Base-by-base conservation (phyloP, 2,888 invertebrate genomes). In the Spialia ferax region DNA sequence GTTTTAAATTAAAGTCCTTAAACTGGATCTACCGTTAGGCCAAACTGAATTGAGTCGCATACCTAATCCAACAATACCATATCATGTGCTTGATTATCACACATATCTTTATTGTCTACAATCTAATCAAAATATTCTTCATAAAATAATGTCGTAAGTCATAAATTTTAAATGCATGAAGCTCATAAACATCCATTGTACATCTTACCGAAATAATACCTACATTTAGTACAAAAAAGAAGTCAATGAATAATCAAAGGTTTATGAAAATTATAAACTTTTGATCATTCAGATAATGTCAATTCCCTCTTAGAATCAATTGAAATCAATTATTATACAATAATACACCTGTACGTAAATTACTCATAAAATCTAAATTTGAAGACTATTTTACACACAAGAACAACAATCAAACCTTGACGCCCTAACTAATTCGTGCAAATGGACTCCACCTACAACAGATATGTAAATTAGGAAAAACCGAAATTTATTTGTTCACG, bases 91-190 rank as follows among this genome's bases (percentile, higher is more conserved):
- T 23, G n/a, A 29, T 15, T 63, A 63, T 54, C 23, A 54, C 23
- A 0, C 15, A 22, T 63, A 63, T 63, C 63, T 55, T 45, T 45
- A 55, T 13, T 10, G 45, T 23, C 22, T 55, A 29, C 42, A 63
- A 63, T 54, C 38, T 63, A 42, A 63, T 63, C 55, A 45, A 26
- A 23, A 45, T 59, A 59, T 59, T 42, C 59, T n/a, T 10, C 8
- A 20, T 59, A 57, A 42, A 35, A 42, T 59, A 23, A 54, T 26
- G 54, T 29, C n/a, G 42, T 59, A 38, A 38, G 8, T 23, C 11
- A 10, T 23, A 26, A 23, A 54, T 54, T 26, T n/a, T 54, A 54
- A 26, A 26, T 54, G n/a, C 23, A 29, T n/a, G 52, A 7, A 11
- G n/a, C 38, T 2, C 52, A 52, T 52, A 22, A 52, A 52, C 23